phyloP scores from a whole-genome alignment of 1,140 invertebrate genomes.

The Dendrolimus kikuchii region DNA sequence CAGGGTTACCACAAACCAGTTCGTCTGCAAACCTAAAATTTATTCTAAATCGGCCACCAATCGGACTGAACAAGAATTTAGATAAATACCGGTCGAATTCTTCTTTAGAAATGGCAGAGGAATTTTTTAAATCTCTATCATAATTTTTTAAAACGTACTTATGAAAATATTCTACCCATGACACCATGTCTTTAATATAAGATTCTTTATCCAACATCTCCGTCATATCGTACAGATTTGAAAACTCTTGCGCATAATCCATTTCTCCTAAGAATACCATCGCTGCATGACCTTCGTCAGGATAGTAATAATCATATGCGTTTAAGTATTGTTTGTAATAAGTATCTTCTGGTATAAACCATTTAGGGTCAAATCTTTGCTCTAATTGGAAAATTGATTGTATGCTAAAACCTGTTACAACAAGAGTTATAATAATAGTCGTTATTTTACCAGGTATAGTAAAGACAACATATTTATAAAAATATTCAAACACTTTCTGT shows the following conservation, averaged over 20 bases:
- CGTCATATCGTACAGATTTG: conserved; percentile 73
- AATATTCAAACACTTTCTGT: conserved; percentile 66
- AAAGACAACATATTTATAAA: conserved; percentile 77
- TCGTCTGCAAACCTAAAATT: conserved; percentile 78
- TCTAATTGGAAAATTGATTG: conserved; percentile 76
- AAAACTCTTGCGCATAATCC: conserved; percentile 77
- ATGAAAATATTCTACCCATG: conserved; percentile 77
- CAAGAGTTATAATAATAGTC: conserved; percentile 74
- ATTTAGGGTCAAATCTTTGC: conserved; percentile 84
- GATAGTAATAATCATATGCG: conserved; percentile 74
- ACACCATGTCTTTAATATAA: conserved; percentile 73
- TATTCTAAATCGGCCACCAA: conserved; percentile 78
- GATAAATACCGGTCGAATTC: conserved; percentile 77
- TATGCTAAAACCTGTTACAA: conserved; percentile 74
- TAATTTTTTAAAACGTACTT: conserved; percentile 74
- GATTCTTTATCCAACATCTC: conserved; percentile 70
- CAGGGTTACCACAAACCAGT: conserved; percentile 75
- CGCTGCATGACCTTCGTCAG: conserved; percentile 76
- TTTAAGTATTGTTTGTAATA: conserved; percentile 79
- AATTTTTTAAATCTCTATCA: conserved; percentile 66
- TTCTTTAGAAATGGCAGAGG: conserved; percentile 52
- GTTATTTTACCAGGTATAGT: conserved; percentile 75
- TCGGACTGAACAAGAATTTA: conserved; percentile 80
- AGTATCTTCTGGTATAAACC: conserved; percentile 82
- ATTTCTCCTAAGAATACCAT: conserved; percentile 79